Evolutionary conservation across 2,113 vertebrate genomes (phyloP).

Genomic region (Micromys minutus): DNA sequence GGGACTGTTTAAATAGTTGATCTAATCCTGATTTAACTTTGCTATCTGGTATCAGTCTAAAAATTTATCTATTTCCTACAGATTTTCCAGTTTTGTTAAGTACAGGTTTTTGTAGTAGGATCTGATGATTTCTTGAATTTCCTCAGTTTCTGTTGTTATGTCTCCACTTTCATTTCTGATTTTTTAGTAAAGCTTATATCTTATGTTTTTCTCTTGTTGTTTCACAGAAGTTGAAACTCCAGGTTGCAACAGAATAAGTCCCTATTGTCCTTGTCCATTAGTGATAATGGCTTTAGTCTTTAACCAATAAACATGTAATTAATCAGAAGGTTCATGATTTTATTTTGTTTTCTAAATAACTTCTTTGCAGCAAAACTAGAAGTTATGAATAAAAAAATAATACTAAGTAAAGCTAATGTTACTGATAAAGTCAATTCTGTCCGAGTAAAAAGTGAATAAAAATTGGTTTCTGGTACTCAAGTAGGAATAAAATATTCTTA

Average conservation of each 20-base stretch:
- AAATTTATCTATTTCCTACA: no score
- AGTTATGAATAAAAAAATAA: not conserved
- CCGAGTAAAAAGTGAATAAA: not conserved
- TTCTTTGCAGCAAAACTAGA: not conserved
- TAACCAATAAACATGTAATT: not conserved
- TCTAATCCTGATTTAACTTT: no score
- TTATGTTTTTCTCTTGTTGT: constrained; percentile 4
- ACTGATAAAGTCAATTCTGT: not conserved
- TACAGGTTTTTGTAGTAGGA: no score
- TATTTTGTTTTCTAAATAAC: not conserved
- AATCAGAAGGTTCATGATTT: not conserved
- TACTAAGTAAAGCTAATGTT: not conserved
- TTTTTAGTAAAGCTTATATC: not conserved
- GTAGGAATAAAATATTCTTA: not conserved
- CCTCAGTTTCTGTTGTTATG: no score
- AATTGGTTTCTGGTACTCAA: constrained; percentile 7
- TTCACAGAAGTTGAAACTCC: not conserved
- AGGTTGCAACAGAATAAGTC: not conserved
- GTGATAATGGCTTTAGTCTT: not conserved
- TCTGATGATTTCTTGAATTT: no score
- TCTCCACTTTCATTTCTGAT: no score
- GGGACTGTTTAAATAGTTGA: no score
- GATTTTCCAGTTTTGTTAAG: no score
- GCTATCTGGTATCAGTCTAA: no score
- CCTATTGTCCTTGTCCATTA: not conserved